Evolutionary conservation across 2,888 invertebrate genomes (phyloP).

Genomic region (Tillus elongatus): DNA sequence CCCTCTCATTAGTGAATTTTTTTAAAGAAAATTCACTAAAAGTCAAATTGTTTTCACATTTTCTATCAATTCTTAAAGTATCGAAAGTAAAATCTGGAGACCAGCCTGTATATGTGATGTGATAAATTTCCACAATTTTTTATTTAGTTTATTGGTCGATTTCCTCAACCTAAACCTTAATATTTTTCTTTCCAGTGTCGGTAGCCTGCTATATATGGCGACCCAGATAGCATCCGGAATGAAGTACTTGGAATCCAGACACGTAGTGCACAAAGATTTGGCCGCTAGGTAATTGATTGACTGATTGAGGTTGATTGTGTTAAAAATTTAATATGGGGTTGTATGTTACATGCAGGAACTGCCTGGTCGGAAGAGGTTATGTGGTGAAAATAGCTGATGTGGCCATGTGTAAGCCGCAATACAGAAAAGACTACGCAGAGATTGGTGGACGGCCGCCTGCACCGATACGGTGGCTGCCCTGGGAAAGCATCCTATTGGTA

Average conservation of each 20-base stretch:
- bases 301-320: not conserved
- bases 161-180: too few species aligned
- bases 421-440: constrained; percentile 55
- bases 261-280: constrained; percentile 70
- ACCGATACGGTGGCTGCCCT: constrained; percentile 56
- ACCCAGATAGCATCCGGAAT: constrained; percentile 70
- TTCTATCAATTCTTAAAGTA: too few species aligned
- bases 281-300: constrained; percentile 50
- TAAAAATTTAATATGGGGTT: constrained; percentile 5
- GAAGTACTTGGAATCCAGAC: constrained; percentile 69
- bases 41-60: too few species aligned
- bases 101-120: too few species aligned
- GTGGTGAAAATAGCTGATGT: constrained; percentile 54
- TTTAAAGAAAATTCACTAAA: too few species aligned
- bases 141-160: too few species aligned
- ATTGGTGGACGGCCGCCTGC: constrained; percentile 53
- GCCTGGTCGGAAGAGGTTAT: constrained; percentile 52
- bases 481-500: constrained; percentile 57
- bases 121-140: too few species aligned
- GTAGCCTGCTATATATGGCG: constrained; percentile 61
- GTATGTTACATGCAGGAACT: constrained; percentile 43
- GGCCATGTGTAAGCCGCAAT: constrained; percentile 54
- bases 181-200: constrained; percentile 51
- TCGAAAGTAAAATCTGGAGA: too few species aligned
- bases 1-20: too few species aligned